Conservation (phyloP, 2,797 vertebrate genomes). For the Gouania willdenowi region DNA sequence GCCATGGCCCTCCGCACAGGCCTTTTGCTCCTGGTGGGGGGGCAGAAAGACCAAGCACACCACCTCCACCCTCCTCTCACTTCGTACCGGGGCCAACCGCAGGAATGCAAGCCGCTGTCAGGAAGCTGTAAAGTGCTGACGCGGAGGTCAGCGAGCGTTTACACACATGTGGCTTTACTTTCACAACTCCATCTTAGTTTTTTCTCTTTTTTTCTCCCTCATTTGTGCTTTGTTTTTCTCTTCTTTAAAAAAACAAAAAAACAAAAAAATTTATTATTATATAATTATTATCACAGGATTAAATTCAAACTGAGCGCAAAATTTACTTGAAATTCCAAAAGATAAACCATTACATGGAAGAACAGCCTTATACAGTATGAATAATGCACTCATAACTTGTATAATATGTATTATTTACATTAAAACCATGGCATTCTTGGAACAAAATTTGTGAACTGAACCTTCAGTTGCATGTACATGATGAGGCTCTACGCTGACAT, state of each 20-base stretch:
- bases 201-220: constrained; percentile 33
- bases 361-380: no score
- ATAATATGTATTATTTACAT: no score
- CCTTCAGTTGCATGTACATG: no score
- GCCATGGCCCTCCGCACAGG: constrained; percentile 31
- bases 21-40: constrained; percentile 50
- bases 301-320: no score
- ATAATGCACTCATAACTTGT: no score
- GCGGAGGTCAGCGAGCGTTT: constrained; percentile 69
- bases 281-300: not conserved
- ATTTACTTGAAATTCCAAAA: no score
- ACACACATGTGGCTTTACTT: constrained; percentile 75
- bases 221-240: constrained; percentile 20
- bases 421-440: no score
- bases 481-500: no score
- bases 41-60: constrained; percentile 19
- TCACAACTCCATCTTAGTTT: constrained; percentile 53
- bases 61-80: not conserved
- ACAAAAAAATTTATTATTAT: no score
- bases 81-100: constrained; percentile 42
- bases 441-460: no score
- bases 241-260: no score
- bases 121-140: constrained; percentile 76
- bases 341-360: no score
- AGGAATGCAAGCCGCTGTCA: constrained; percentile 72